These are phyloP conservation scores for Dynastes hyllus DNA, from an alignment of 2,888 invertebrate species.

Conservation along the genomic window DNA sequence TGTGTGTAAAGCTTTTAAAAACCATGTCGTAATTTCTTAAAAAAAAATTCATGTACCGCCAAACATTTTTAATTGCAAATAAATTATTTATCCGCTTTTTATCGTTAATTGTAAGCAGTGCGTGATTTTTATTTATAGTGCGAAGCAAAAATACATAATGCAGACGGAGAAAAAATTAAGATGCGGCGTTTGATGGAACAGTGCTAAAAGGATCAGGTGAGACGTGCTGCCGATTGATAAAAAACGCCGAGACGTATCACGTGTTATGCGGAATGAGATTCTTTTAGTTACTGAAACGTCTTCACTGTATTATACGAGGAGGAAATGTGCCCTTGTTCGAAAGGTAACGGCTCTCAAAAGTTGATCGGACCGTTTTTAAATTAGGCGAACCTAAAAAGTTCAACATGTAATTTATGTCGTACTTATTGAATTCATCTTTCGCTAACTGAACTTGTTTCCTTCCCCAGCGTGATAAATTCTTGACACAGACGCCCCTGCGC, in stretches of 20 bases:
- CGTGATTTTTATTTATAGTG: too few relatives aligned
- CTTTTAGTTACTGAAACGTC: background rate
- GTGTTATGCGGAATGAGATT: background rate
- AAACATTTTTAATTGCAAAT: too few relatives aligned
- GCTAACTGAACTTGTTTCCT: slow-evolving; percentile 26
- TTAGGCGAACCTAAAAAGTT: slow-evolving; percentile 22
- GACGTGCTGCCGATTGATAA: background rate
- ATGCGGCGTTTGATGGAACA: background rate
- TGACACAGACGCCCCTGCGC: slow-evolving; percentile 27
- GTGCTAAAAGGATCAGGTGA: background rate
- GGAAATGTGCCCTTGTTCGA: slow-evolving; percentile 8
- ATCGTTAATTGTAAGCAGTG: too few relatives aligned
- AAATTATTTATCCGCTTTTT: too few relatives aligned
- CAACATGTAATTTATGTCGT: slow-evolving; percentile 12
- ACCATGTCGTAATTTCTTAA: too few relatives aligned
- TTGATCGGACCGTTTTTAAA: slow-evolving; percentile 34
- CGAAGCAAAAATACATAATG: too few relatives aligned
- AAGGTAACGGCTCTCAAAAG: slow-evolving; percentile 18
- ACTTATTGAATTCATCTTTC: slow-evolving; percentile 17
- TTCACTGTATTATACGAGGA: background rate
- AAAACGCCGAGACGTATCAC: background rate
- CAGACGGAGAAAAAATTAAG: background rate
- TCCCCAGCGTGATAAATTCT: slow-evolving; percentile 35
- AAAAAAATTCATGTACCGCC: too few relatives aligned
- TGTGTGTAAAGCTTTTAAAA: too few relatives aligned